A percentile compares a stretch with the other conserved stretches of the same genome.
phyloP scores from a whole-genome alignment of 2,113 vertebrate genomes.

The Panthera tigris region DNA sequence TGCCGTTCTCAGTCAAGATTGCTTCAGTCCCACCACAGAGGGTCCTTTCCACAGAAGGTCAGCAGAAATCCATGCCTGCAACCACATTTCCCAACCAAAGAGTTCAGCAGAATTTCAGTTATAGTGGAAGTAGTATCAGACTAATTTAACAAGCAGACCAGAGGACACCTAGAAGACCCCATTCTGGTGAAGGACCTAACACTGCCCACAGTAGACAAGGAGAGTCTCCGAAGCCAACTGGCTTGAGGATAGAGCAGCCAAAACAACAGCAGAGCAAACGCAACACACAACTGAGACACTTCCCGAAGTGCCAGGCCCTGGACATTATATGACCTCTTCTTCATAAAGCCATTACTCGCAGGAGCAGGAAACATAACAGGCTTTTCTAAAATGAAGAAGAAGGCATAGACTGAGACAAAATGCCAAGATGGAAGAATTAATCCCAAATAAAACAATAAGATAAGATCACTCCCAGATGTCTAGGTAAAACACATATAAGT shows the following conservation, averaged over 20 bases:
- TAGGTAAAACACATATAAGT: neutral
- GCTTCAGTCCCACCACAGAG: neutral
- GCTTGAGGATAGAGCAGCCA: neutral
- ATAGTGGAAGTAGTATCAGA: neutral
- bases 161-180: neutral
- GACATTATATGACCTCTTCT: neutral
- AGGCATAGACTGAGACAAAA: neutral
- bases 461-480: neutral
- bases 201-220: neutral
- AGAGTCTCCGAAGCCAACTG: neutral
- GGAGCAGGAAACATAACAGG: neutral
- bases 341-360: neutral
- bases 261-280: neutral
- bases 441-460: neutral
- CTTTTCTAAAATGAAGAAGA: neutral
- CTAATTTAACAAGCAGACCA: neutral
- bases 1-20: neutral
- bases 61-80: neutral
- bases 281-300: neutral
- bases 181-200: neutral
- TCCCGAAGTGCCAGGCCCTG: neutral
- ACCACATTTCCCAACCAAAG: neutral
- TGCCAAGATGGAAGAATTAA: neutral
- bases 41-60: neutral
- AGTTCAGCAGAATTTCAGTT: neutral